Percentiles rank a stretch among this genome's conserved stretches.
Evolutionary conservation across 1,140 invertebrate species (phyloP).

Genomic region (Cotesia glomerata): DNA sequence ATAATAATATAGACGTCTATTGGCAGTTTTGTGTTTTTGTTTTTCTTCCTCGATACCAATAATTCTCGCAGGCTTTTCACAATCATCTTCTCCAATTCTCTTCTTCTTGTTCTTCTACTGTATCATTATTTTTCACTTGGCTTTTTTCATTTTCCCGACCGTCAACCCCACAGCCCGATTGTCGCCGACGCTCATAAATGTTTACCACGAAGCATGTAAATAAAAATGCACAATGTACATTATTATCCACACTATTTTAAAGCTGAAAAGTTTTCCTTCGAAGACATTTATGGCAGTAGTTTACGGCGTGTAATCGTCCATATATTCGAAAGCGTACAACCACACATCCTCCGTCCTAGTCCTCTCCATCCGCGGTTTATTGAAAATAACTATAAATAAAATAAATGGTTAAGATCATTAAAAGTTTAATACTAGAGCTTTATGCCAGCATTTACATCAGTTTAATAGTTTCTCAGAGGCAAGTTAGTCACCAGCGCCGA

Average conservation of each 20-base stretch:
- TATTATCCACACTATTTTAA: no score
- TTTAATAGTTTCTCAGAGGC: no score
- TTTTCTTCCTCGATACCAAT: slow-evolving; percentile 9
- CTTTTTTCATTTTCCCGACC: background rate
- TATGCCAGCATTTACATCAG: background rate
- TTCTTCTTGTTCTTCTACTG: background rate
- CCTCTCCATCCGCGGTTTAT: background rate
- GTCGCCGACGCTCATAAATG: no score
- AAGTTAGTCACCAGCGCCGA: no score
- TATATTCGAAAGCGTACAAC: background rate
- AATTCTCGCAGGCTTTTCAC: slow-evolving; percentile 2
- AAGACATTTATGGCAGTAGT: slow-evolving; percentile 2
- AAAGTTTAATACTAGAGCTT: slow-evolving; percentile 6
- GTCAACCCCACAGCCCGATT: background rate
- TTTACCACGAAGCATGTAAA: no score
- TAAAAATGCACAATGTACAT: no score
- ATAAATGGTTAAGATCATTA: background rate
- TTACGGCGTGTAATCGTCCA: slow-evolving; percentile 1
- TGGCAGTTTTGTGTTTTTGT: background rate
- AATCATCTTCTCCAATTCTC: background rate
- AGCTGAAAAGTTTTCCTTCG: background rate
- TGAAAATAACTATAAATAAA: slow-evolving; percentile 10
- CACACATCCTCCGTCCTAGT: background rate
- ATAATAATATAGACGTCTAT: slow-evolving; percentile 9
- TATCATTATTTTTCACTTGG: slow-evolving; percentile 11